A percentile compares a stretch with the other conserved stretches of the same genome.
phyloP scores from a whole-genome alignment of 2,888 invertebrate genomes.

The Cephus pulcher region DNA sequence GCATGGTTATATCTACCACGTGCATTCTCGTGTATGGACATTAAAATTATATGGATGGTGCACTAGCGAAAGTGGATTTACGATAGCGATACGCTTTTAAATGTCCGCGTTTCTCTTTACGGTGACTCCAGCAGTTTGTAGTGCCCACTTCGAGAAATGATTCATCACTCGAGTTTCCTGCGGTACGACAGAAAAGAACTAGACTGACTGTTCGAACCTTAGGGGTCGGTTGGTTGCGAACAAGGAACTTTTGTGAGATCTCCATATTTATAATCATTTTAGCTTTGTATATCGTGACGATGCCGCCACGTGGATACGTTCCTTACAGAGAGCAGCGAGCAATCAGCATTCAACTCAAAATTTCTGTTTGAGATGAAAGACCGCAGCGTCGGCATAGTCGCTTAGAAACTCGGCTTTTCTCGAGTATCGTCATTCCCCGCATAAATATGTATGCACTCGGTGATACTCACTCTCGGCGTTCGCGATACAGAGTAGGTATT shows the following conservation, averaged over 20 bases:
- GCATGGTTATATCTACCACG: not conserved
- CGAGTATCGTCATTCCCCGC: not conserved
- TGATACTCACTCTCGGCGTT: not conserved
- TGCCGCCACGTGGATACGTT: not conserved
- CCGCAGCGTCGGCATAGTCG: not conserved
- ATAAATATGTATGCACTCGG: not conserved
- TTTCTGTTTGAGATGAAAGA: not conserved
- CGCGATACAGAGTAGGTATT: not conserved
- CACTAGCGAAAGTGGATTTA: constrained; percentile 21
- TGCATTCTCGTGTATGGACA: not conserved
- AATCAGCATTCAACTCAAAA: not conserved
- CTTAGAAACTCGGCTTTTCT: not conserved
- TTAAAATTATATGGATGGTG: constrained; percentile 23
- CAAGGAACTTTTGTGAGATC: no score
- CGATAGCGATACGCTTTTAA: constrained; percentile 14
- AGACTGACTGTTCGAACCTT: not conserved
- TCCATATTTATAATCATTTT: not conserved
- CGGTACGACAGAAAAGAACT: not conserved
- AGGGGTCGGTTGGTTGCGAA: no score
- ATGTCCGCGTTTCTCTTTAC: constrained; percentile 1
- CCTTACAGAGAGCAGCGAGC: not conserved
- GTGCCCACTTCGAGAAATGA: constrained; percentile 16
- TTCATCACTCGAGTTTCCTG: constrained; percentile 2
- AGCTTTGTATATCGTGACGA: not conserved
- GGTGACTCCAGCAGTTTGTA: constrained; percentile 12